These are phyloP conservation scores for Patella caerulea DNA, from an alignment of 2,888 invertebrate species.

Conservation along the genomic window DNA sequence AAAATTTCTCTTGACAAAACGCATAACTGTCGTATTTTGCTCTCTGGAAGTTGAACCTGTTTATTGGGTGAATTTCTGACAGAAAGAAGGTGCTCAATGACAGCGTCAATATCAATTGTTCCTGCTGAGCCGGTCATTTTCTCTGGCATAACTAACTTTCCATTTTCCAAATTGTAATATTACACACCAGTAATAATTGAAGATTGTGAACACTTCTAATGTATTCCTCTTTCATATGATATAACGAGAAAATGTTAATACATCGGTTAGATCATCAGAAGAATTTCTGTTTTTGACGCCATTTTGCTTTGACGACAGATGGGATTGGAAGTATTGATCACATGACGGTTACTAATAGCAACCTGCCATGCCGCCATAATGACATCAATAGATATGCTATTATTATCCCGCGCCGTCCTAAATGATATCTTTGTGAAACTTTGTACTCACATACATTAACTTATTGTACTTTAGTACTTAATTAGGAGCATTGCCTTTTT, in stretches of 20 bases:
- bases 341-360: slow-evolving; percentile 20
- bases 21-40: slow-evolving; percentile 73
- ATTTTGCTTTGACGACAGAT: slow-evolving; percentile 13
- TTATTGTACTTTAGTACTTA: too few species aligned
- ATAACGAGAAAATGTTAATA: too few species aligned
- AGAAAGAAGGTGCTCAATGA: slow-evolving; percentile 65
- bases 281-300: neutral
- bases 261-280: neutral
- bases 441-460: too few species aligned
- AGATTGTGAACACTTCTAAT: too few species aligned
- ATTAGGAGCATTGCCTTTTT: too few species aligned
- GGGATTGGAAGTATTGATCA: slow-evolving; percentile 13
- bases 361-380: neutral
- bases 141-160: neutral
- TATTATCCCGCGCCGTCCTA: too few species aligned
- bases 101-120: slow-evolving; percentile 60
- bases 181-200: too few species aligned
- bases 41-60: slow-evolving; percentile 70
- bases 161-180: too few species aligned
- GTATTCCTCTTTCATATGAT: too few species aligned
- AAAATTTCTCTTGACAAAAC: slow-evolving; percentile 70
- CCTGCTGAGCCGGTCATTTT: slow-evolving; percentile 24
- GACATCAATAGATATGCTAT: too few species aligned
- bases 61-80: slow-evolving; percentile 64
- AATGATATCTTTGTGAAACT: too few species aligned